These are phyloP conservation scores for Spinus olivaceus DNA, from an alignment of 2,797 vertebrate genomes.

Conservation along the genomic window DNA sequence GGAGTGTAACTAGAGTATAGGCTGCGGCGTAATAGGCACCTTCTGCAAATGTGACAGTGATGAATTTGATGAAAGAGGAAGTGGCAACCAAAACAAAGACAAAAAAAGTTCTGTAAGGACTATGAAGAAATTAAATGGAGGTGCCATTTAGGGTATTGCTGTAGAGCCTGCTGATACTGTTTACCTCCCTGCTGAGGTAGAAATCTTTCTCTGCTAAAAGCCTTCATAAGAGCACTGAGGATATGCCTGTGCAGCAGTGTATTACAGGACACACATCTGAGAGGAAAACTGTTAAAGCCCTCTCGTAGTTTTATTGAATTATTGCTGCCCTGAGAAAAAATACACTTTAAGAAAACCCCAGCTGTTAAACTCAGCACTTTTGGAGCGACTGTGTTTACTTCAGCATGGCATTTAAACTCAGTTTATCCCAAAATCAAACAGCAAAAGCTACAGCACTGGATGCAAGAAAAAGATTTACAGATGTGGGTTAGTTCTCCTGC, in stretches of 20 bases:
- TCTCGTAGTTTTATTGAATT: slow-evolving; percentile 57
- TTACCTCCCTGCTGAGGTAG: slow-evolving; percentile 56
- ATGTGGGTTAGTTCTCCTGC: not conserved
- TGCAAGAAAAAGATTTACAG: not conserved
- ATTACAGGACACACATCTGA: slow-evolving; percentile 14
- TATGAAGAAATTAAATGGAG: slow-evolving; percentile 35
- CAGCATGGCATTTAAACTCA: not conserved
- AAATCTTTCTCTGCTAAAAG: slow-evolving; percentile 52
- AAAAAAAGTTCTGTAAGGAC: not conserved
- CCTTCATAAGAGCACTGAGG: slow-evolving; percentile 4
- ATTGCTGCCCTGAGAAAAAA: slow-evolving; percentile 32
- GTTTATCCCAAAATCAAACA: slow-evolving; percentile 12
- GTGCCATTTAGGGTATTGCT: slow-evolving; percentile 28
- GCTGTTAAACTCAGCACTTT: not conserved
- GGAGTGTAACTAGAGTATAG: not conserved
- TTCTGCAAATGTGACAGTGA: slow-evolving; percentile 1
- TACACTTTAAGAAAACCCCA: not conserved
- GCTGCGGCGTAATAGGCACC: not conserved
- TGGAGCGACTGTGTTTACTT: not conserved
- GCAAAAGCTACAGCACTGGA: not conserved
- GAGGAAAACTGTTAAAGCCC: slow-evolving; percentile 28
- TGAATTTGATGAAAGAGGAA: slow-evolving; percentile 18
- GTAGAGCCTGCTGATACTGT: slow-evolving; percentile 38
- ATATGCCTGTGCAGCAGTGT: slow-evolving; percentile 4
- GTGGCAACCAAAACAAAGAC: slow-evolving; percentile 34